Evolutionary conservation across 2,888 invertebrate species (phyloP).

Genomic region (Polydrusus cervinus): DNA sequence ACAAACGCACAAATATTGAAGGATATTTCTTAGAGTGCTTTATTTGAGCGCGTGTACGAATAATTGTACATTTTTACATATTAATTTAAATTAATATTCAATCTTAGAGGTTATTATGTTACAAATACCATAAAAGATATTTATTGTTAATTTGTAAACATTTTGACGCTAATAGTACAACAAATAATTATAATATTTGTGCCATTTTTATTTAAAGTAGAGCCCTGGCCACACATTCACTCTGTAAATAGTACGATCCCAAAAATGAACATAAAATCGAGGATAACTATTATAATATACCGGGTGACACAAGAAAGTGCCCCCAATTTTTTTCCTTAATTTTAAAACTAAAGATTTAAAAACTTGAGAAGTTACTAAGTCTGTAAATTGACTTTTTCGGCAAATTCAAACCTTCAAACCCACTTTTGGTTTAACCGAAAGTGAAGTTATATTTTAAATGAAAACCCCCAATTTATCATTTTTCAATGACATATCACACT

Average conservation of each 20-base stretch:
- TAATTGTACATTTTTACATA: neutral
- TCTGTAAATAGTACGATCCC: neutral
- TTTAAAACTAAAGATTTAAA: too few relatives aligned
- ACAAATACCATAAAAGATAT: neutral
- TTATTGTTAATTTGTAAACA: neutral
- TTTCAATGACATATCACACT: too few relatives aligned
- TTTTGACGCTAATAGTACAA: neutral
- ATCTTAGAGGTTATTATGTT: neutral
- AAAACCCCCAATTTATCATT: too few relatives aligned
- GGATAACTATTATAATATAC: too few relatives aligned
- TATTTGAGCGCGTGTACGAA: neutral
- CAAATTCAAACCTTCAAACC: too few relatives aligned
- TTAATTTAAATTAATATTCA: neutral
- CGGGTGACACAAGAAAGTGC: too few relatives aligned
- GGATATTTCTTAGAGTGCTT: neutral
- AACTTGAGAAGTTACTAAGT: too few relatives aligned
- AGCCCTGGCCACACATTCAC: neutral
- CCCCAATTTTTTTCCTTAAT: too few relatives aligned
- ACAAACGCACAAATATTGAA: neutral
- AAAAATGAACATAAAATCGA: too few relatives aligned
- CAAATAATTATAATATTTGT: neutral
- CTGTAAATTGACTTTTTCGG: too few relatives aligned
- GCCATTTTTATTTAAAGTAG: neutral
- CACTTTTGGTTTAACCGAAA: too few relatives aligned
- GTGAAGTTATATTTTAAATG: too few relatives aligned